phyloP scores from a whole-genome alignment of 2,797 vertebrate species.

The Alcedo quadribrachys region DNA sequence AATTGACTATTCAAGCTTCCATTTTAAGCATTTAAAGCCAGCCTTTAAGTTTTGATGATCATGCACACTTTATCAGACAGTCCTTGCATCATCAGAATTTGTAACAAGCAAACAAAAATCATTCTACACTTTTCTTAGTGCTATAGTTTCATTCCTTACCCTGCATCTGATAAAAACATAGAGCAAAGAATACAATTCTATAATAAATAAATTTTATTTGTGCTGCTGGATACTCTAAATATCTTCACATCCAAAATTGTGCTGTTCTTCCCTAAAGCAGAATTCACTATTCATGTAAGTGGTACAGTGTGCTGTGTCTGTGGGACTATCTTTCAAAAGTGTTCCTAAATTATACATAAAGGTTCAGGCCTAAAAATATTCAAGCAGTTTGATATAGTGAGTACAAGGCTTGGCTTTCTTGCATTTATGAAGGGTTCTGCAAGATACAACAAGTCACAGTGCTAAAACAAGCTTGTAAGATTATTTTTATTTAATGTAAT shows the following conservation, averaged over 20 bases:
- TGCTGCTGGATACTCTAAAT: not conserved
- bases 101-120: not conserved
- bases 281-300: not conserved
- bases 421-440: not conserved
- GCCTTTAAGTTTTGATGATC: not conserved
- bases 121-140: not conserved
- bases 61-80: not conserved
- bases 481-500: not conserved
- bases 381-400: not conserved
- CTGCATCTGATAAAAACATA: not conserved
- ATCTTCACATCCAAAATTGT: not conserved
- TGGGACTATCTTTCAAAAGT: conserved; percentile 20
- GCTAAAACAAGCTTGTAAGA: not conserved
- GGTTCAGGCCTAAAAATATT: conserved; percentile 38
- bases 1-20: not conserved
- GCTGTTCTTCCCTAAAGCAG: not conserved
- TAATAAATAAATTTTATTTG: not conserved
- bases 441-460: not conserved
- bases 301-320: not conserved
- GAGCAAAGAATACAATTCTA: not conserved
- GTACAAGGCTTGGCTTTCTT: not conserved
- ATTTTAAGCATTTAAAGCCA: not conserved
- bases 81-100: not conserved
- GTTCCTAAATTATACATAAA: conserved; percentile 52
- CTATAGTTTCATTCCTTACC: not conserved